Percentiles rank a stretch among this genome's conserved stretches.
phyloP scores from a whole-genome alignment of 1,140 invertebrate genomes.

The Eupristina koningsbergeri region DNA sequence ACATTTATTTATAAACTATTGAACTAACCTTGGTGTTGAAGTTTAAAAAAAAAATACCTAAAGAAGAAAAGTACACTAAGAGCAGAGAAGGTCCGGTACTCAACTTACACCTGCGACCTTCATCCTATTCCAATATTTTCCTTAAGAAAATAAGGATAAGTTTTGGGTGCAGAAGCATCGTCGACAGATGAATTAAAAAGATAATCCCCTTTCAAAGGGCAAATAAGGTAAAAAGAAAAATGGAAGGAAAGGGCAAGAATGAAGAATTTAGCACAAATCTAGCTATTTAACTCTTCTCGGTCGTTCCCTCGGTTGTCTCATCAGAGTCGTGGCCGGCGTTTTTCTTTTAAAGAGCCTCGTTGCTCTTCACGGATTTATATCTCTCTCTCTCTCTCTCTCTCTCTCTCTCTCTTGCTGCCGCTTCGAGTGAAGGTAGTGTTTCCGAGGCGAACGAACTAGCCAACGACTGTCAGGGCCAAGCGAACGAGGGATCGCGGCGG shows the following conservation, averaged over 20 bases:
- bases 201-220: neutral
- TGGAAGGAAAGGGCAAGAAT: neutral
- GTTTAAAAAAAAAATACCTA: no score
- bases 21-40: no score
- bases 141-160: neutral
- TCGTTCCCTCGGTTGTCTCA: neutral
- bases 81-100: no score
- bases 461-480: conserved; percentile 30
- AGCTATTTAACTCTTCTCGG: conserved; percentile 29
- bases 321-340: conserved; percentile 40
- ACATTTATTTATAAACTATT: no score
- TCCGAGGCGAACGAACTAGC: conserved; percentile 22
- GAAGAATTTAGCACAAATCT: neutral
- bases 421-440: neutral
- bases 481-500: conserved; percentile 15
- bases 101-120: neutral
- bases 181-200: neutral
- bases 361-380: conserved; percentile 22
- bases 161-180: neutral
- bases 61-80: neutral
- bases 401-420: neutral
- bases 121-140: neutral
- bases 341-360: conserved; percentile 33
- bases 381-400: conserved; percentile 4
- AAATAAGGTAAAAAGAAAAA: conserved; percentile 5